A percentile compares a stretch with the other conserved stretches of the same genome.
Conservation (phyloP, 1,140 invertebrate genomes). For the Hirudo medicinalis region DNA sequence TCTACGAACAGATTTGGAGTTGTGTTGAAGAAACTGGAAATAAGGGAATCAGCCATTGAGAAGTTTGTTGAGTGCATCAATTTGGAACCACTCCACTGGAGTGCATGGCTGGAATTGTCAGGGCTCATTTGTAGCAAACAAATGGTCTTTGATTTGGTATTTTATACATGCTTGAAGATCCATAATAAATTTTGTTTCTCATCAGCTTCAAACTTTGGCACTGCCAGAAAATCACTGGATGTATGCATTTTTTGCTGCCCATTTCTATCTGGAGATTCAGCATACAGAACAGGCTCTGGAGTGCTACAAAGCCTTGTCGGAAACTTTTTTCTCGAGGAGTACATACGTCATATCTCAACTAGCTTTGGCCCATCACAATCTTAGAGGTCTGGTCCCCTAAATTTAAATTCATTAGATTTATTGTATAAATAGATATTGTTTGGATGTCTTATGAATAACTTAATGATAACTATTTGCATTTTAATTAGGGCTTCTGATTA, state of each 20-base stretch:
- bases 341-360: constrained; percentile 81
- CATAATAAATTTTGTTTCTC: no score
- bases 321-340: constrained; percentile 68
- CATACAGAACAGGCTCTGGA: constrained; percentile 74
- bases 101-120: constrained; percentile 81
- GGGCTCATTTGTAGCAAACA: constrained; percentile 66
- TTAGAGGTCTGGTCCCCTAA: constrained; percentile 53
- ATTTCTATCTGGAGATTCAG: constrained; percentile 78
- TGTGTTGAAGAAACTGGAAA: constrained; percentile 71
- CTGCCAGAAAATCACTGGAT: constrained; percentile 73
- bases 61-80: constrained; percentile 64
- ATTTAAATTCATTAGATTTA: constrained; percentile 6
- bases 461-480: no score
- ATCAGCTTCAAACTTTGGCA: constrained; percentile 25
- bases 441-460: no score
- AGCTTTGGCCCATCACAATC: constrained; percentile 80
- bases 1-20: constrained; percentile 53
- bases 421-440: background rate
- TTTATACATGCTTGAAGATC: no score
- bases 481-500: no score
- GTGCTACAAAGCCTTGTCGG: constrained; percentile 61
- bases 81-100: constrained; percentile 72
- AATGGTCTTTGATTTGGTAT: constrained; percentile 31
- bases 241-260: constrained; percentile 77
- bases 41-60: constrained; percentile 58